Base-by-base conservation (phyloP, 1,140 invertebrate species). In the Listronotus oregonensis region DNA sequence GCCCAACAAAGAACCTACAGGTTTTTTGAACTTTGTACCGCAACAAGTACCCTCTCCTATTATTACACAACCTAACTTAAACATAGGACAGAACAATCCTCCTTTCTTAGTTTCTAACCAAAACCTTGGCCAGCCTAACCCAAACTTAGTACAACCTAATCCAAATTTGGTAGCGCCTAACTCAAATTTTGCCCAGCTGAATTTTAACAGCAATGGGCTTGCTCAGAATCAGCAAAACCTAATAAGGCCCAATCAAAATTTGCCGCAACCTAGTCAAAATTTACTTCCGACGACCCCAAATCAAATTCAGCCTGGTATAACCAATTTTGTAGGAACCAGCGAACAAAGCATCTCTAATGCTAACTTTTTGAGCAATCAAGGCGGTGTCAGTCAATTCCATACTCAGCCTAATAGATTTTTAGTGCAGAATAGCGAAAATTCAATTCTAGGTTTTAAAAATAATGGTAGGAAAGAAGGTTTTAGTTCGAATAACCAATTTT, bases 1-100 rank as follows among this genome's bases (percentile, higher is more conserved):
- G 6, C 75, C 75, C n/a, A 59, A 69, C n/a, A 73, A 73, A 67
- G 75, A 70, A 34, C 68, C 75, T 15, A 59, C 70, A 1, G 69
- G 76, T 21, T 78, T 77, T 43, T 70, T 69, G 9, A 71, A 68
- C 11, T 67, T 68, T 51, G 32, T 54, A 37, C 34, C 34, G 43
- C 3, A 57, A 18, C 55, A 57, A 14, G 34, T 37, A 37, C 7
- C 34, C 7, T 12, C 34, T 37, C 46, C 46, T 1, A 14, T 15
- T 44, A 2, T 14, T n/a, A 44, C 17, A 12, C 43, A n/a, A n/a
- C 10, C 42, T 14, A 15, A 15, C 14, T n/a, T 12, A 44, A 18
- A 15, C 14, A 12, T 44, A 18, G 5, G 1, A 3, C 42, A 44
- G n/a, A 14, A 18, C n/a, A 18, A 18, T 44, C 42, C n/a, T n/a